A percentile compares a stretch with the other conserved stretches of the same genome.
Conservation (phyloP, 2,113 vertebrate genomes). For the Nothobranchius kuhntae region DNA sequence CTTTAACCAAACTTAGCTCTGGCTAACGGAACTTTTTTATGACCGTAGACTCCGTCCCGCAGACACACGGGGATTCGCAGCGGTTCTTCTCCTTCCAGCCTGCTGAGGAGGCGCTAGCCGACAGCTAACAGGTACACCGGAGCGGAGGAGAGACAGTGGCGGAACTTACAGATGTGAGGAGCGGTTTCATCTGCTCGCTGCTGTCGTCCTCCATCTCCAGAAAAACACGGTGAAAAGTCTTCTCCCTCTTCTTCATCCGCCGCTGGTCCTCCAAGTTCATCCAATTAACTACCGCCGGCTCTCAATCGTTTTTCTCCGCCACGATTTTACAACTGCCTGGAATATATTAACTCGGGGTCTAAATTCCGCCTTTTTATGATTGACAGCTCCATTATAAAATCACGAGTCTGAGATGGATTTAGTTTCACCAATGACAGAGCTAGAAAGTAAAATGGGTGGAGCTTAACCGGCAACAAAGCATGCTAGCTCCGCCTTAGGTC, state of each 20-base stretch:
- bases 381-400: not conserved
- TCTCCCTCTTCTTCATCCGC: not conserved
- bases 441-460: not conserved
- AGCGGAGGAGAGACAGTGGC: not conserved
- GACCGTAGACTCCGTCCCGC: not conserved
- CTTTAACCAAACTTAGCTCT: too few species aligned
- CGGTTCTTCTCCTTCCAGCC: not conserved
- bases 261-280: not conserved
- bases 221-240: not conserved
- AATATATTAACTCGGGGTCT: constrained; percentile 28
- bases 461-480: constrained; percentile 7
- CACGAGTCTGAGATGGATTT: not conserved
- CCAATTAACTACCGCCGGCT: not conserved
- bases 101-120: constrained; percentile 36
- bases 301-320: constrained; percentile 3
- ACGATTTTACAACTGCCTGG: constrained; percentile 9
- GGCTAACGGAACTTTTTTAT: too few species aligned
- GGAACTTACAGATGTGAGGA: constrained; percentile 67
- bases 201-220: constrained; percentile 42
- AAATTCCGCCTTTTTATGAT: constrained; percentile 22
- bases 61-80: not conserved
- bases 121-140: constrained; percentile 32
- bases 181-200: constrained; percentile 63
- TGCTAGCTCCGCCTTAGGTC: too few species aligned
- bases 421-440: constrained; percentile 21